Evolutionary conservation across 1,140 invertebrate genomes (phyloP).

Genomic region (Cotesia vestalis): DNA sequence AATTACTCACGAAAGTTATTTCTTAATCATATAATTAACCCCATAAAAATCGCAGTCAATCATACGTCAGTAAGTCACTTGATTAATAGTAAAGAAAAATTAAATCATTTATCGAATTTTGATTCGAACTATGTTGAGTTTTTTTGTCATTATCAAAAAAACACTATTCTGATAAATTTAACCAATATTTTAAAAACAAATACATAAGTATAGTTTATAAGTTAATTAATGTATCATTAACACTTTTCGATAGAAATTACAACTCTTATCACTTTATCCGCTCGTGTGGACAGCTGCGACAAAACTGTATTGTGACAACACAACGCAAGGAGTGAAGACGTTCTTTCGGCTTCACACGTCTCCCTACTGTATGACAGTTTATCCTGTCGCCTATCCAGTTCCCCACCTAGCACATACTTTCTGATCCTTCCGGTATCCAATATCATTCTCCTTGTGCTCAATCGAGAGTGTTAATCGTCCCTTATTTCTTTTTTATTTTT

Average conservation of each 20-base stretch:
- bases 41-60: too few relatives aligned
- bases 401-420: constrained; percentile 7
- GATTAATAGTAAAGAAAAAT: too few relatives aligned
- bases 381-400: neutral
- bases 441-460: constrained; percentile 12
- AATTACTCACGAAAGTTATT: too few relatives aligned
- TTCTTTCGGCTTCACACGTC: constrained; percentile 31
- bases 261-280: neutral
- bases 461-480: neutral
- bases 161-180: neutral
- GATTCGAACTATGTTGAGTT: too few relatives aligned
- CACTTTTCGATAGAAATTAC: constrained; percentile 6
- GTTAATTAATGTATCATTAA: constrained; percentile 5
- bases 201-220: neutral
- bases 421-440: constrained; percentile 25
- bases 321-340: constrained; percentile 21
- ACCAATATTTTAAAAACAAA: neutral
- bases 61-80: too few relatives aligned
- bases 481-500: too few relatives aligned
- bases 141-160: too few relatives aligned
- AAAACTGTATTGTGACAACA: constrained; percentile 35
- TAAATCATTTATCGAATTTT: too few relatives aligned
- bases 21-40: too few relatives aligned
- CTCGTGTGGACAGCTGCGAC: constrained; percentile 24
- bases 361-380: constrained; percentile 11